phyloP scores from a whole-genome alignment of 2,113 vertebrate genomes.

The Pluvianellus socialis region DNA sequence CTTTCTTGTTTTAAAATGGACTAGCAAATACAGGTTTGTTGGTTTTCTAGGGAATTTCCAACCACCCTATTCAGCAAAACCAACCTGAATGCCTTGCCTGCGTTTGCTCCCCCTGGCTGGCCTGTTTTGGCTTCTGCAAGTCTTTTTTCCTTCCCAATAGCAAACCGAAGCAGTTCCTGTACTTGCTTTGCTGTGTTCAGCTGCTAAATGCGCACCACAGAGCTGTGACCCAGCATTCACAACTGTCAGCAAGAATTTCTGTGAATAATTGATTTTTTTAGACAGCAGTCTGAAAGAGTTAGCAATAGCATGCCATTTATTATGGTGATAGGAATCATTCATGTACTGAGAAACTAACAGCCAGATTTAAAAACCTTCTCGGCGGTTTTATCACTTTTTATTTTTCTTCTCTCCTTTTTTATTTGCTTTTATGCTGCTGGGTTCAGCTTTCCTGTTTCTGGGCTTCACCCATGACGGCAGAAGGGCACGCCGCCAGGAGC shows the following conservation, averaged over 20 bases:
- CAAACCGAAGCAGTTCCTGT: background rate
- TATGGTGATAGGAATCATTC: background rate
- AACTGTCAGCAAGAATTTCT: conserved; percentile 27
- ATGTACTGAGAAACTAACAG: background rate
- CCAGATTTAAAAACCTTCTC: background rate
- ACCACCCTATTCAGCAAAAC: background rate
- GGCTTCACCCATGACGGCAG: background rate
- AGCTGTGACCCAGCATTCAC: background rate
- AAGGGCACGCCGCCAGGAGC: background rate
- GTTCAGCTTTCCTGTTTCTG: background rate
- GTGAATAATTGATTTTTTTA: conserved; percentile 37
- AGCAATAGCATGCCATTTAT: background rate
- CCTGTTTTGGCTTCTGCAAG: background rate
- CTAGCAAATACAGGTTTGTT: background rate
- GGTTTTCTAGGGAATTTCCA: background rate
- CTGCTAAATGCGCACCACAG: background rate
- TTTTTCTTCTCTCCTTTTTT: background rate
- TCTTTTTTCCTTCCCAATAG: background rate
- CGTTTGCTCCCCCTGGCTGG: background rate
- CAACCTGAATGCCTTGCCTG: background rate
- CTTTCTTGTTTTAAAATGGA: background rate
- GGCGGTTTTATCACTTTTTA: background rate
- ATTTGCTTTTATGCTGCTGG: background rate
- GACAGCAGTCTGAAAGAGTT: background rate
- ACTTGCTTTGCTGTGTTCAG: background rate